Base-by-base conservation (phyloP, 2,888 invertebrate genomes). In the Cryptus viduatorius region DNA sequence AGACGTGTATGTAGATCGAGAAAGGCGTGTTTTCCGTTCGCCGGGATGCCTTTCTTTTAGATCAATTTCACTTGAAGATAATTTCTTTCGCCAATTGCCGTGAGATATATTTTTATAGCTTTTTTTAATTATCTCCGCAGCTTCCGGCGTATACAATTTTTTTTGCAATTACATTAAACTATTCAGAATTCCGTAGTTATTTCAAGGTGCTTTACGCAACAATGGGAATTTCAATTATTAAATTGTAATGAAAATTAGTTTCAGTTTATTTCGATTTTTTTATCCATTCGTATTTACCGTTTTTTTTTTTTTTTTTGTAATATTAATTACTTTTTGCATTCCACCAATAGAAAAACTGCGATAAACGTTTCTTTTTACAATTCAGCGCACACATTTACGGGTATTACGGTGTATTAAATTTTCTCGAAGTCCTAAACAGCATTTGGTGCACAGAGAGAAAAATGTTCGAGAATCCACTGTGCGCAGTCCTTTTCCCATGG, bases 31-130 rank as follows among this genome's bases (percentile, higher is more conserved):
- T 24, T 29, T 53, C 44, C 53, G 71, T 37, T 75, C 16, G 61
- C 44, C 4, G 48, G 46, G 31, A 68, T 68, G 65, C n/a, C 50
- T 79, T 80, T 79, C 31, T 59, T 61, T 48, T 42, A 31, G 50
- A 73, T 61, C 19, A 29, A 29, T 69, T 69, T 68, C 59, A 61
- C 4, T 24, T 10, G 10, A 44, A 59, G 14, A 37, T 50, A 16
- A n/a, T 67, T 29, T 73, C 46, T 48, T 64, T n/a, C 4, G 7
- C 12, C 29, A 31, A 61, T 59, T 37, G 56, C 3, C 56, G 56
- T 16, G 56, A 12, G 48, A 37, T 4, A 37, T 5, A 4, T 37
- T 37, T 37, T 37, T 8, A 4, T 8, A 37, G 3, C 24, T 24
- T 37, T 37, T 37, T 37, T 37, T 37, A 7, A 37, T 37, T 37